Evolutionary conservation across 1,140 invertebrate species (phyloP).

Genomic region (Platyscapa corneri): DNA sequence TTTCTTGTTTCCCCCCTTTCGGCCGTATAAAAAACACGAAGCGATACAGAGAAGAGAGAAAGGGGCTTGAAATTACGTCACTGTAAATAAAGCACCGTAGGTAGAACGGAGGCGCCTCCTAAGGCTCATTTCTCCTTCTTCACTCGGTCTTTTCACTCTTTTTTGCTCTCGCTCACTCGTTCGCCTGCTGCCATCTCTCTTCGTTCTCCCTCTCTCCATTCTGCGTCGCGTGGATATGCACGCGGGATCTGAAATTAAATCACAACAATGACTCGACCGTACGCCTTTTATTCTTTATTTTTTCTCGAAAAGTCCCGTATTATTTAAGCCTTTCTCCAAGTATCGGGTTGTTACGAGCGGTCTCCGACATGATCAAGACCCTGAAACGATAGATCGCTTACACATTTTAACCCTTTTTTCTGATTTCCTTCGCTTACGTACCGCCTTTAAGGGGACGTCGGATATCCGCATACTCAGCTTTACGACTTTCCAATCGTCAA

Average conservation of each 20-base stretch:
- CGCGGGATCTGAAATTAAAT: slow-evolving; percentile 59
- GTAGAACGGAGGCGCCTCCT: background rate
- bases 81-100: slow-evolving; percentile 65
- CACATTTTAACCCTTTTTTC: background rate
- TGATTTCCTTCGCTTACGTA: background rate
- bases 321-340: background rate
- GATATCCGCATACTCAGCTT: background rate
- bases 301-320: slow-evolving; percentile 29
- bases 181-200: background rate
- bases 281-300: slow-evolving; percentile 18
- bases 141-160: slow-evolving; percentile 14
- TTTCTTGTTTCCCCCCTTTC: slow-evolving; percentile 2
- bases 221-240: background rate
- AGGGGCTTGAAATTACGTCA: slow-evolving; percentile 63
- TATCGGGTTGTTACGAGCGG: background rate
- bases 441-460: background rate
- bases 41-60: slow-evolving; percentile 56
- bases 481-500: background rate
- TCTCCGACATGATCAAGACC: slow-evolving; percentile 30
- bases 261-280: slow-evolving; percentile 54
- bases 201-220: background rate
- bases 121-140: slow-evolving; percentile 27
- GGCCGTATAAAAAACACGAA: slow-evolving; percentile 15
- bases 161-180: slow-evolving; percentile 18
- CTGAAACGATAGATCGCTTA: slow-evolving; percentile 33